Percentiles rank a stretch among this genome's conserved stretches.
Evolutionary conservation across 92 coral and sea anemone genomes (phyloP).

Genomic region (Zoanthus solanderi): DNA sequence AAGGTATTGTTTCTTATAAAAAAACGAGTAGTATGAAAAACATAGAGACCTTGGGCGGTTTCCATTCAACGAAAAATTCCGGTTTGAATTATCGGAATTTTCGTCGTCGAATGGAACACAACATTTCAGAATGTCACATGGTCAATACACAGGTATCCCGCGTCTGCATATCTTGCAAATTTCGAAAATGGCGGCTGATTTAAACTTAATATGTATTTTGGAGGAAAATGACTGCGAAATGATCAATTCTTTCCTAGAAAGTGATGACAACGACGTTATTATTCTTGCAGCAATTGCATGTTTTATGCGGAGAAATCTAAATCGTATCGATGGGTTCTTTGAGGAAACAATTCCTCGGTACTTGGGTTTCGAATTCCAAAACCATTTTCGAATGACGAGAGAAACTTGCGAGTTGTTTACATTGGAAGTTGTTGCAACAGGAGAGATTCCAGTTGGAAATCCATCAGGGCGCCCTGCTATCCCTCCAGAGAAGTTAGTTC

Average conservation of each 20-base stretch:
- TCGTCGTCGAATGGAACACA: constrained; percentile 19
- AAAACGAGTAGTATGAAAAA: too few relatives aligned
- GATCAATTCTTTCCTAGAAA: neutral
- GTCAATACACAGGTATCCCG: constrained; percentile 12
- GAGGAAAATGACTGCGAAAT: constrained; percentile 22
- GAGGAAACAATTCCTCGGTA: constrained; percentile 46
- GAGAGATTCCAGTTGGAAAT: constrained; percentile 57
- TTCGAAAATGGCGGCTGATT: constrained; percentile 19
- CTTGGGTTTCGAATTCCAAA: constrained; percentile 40
- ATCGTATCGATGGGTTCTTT: constrained; percentile 43
- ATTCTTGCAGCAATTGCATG: constrained; percentile 34
- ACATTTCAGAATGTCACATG: neutral
- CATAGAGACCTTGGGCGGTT: neutral
- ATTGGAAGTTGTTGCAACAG: constrained; percentile 65
- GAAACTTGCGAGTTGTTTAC: constrained; percentile 53
- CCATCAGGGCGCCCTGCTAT: constrained; percentile 55
- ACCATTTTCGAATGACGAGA: constrained; percentile 56
- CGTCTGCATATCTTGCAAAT: neutral
- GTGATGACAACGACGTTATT: constrained; percentile 35
- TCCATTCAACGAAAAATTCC: constrained; percentile 8
- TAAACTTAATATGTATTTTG: constrained; percentile 1
- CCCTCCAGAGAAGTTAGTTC: constrained; percentile 49
- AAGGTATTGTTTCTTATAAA: too few relatives aligned
- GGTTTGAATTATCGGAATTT: constrained; percentile 4
- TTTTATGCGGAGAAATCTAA: constrained; percentile 48